These are phyloP conservation scores for Amblyopsis hoosieri DNA, from an alignment of 2,797 vertebrate species.

Conservation along the genomic window DNA sequence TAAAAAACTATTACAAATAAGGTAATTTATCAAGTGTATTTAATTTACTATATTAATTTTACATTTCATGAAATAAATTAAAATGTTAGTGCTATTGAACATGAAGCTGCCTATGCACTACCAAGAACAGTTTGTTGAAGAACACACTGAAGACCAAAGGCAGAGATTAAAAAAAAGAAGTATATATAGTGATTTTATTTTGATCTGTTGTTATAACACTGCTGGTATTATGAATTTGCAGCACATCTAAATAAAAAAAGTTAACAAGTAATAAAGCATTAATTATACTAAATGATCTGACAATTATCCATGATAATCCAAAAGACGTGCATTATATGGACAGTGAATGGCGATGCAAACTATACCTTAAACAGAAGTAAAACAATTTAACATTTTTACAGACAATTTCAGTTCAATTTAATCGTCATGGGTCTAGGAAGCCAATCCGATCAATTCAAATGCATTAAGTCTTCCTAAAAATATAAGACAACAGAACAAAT, in stretches of 20 bases:
- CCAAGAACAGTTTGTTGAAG: too few relatives aligned
- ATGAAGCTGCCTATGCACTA: too few relatives aligned
- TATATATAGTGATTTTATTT: conserved; percentile 44
- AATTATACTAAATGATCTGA: conserved; percentile 16
- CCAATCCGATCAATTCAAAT: conserved; percentile 2
- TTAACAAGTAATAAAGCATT: conserved; percentile 25
- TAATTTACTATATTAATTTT: too few relatives aligned
- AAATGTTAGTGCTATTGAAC: too few relatives aligned
- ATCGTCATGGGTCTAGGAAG: conserved; percentile 10
- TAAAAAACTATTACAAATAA: too few relatives aligned
- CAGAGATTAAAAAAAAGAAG: conserved; percentile 22
- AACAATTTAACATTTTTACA: conserved; percentile 12
- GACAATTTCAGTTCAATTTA: conserved; percentile 4
- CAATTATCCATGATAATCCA: conserved; percentile 9
- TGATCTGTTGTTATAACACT: conserved; percentile 51
- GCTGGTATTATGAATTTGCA: conserved; percentile 52
- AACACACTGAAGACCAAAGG: conserved; percentile 11
- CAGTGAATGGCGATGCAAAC: conserved; percentile 12
- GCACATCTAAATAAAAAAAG: conserved; percentile 34
- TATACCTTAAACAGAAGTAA: not conserved
- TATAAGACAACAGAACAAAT: conserved; percentile 5
- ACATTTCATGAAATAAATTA: too few relatives aligned
- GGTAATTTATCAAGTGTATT: too few relatives aligned
- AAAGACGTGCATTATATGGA: conserved; percentile 34
- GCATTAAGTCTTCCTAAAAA: not conserved